Base-by-base conservation (phyloP, 2,888 invertebrate species). In the Argyresthia goedartella region DNA sequence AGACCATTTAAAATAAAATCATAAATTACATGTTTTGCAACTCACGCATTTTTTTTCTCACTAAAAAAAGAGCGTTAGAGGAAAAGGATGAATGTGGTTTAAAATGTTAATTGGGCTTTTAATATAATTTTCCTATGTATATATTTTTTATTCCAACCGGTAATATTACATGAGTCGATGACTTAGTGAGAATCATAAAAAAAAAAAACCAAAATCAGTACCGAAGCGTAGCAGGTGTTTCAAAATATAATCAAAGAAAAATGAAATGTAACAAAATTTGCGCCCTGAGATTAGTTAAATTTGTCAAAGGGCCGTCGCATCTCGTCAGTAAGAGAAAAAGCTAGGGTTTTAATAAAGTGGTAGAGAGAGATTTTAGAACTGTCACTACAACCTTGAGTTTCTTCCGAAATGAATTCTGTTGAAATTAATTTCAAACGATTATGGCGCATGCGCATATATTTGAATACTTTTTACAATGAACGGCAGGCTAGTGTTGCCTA, bases 351-450 rank as follows among this genome's bases (percentile, higher is more conserved):
- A 34, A 47, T 47, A 47, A 47, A 47, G 14, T 13, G 47, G 34
- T 33, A 13, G 13, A 47, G 33, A 6, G 25, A 25, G 25, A 4
- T 25, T 25, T 25, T 25, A 25, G 25, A 4, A 25, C 25, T 25
- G 25, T 4, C 25, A 25, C 25, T 25, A 25, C 25, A n/a, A n/a
- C 34, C 34, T 47, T 34, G 44, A 43, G 52, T 35, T 25, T 44
- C 44, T 33, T 41, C 39, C 39, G 43, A 34, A 48, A 53, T 53
- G 50, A 73, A 71, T 73, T 71, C 63, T 59, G 62, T 55, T 56
- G 59, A 62, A 71, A 73, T 73, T 72, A 73, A 71, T 72, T 69
- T 66, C 59, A 60, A 60, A 55, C 58, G 63, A 68, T 67, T 60
- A 65, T 64, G 44, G 13, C 33, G 47, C 47, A 9, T 8, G n/a